Evolutionary conservation across 2,797 vertebrate genomes (phyloP), one percentile per base, ranked within the genome.

Genomic region (Spea hammondii): DNA sequence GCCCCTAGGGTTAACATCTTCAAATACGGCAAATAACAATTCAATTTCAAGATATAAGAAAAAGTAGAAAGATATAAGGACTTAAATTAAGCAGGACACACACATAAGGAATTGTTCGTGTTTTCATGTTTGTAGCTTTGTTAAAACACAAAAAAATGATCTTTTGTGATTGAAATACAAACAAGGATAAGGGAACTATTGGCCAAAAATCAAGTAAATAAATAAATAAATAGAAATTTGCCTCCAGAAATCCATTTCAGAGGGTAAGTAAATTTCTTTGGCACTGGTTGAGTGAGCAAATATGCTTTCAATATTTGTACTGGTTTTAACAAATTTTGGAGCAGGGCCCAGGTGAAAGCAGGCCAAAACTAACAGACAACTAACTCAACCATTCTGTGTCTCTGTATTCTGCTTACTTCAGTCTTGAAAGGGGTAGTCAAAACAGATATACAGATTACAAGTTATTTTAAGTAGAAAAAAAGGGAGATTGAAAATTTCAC

Each of bases 241-340:
- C 55, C 11, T 57, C 55, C 11, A 57, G 55, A 13, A 10, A 10
- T 57, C n/a, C 5, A 12, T 5, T 57, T 57, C 12, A 57, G 55
- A 57, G n/a, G 55, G n/a, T 57, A 57, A 57, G 55, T 5, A 10
- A 57, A 57, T 57, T 1, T 57, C 5, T 57, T 57, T 57, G 55
- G 8, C 55, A 57, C n/a, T 10, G 9, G n/a, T 11, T 13, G 10
- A 57, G n/a, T 13, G 12, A 57, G 7, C 8, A 14, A 57, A 57
- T 57, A 57, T 57, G 10, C 12, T 57, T 57, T 57, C 10, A 57
- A 10, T 57, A 13, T 57, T 9, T 32, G 2, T 32, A 32, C 32
- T 57, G 10, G 55, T 57, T 57, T 57, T 57, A 64, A 64, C 60
- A 64, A 17, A 64, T 11, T 10, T 57, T 57, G 55, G 55, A 57